These are phyloP conservation scores for Neocrepidodera transversa DNA, from an alignment of 2,888 invertebrate species.

Conservation along the genomic window DNA sequence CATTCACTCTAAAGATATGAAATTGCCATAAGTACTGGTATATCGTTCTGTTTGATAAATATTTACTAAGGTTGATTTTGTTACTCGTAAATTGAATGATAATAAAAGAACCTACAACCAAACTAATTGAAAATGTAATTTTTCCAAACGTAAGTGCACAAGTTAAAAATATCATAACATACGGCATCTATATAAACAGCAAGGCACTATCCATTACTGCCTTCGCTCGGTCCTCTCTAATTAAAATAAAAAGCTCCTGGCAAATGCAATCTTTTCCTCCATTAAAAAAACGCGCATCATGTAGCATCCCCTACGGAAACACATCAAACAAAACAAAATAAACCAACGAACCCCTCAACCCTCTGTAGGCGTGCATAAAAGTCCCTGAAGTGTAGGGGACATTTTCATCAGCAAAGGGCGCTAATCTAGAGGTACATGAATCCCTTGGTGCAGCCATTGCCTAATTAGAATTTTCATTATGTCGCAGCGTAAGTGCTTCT, in stretches of 20 bases:
- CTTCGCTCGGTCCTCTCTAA: not conserved
- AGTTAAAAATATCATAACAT: no score
- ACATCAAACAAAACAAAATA: slow-evolving; percentile 13
- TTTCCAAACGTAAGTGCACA: no score
- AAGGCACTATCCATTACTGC: not conserved
- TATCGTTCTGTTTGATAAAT: no score
- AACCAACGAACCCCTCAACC: not conserved
- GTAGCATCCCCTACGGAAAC: not conserved
- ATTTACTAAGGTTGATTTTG: no score
- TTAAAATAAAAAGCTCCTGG: slow-evolving; percentile 3
- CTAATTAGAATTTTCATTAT: slow-evolving; percentile 47
- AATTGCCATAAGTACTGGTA: no score
- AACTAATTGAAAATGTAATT: no score
- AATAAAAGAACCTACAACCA: no score
- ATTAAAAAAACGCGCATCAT: slow-evolving; percentile 8
- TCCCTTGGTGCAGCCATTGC: slow-evolving; percentile 28
- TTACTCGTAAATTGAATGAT: no score
- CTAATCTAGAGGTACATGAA: slow-evolving; percentile 30
- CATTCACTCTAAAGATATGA: no score
- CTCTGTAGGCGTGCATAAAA: slow-evolving; percentile 23
- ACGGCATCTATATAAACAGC: no score
- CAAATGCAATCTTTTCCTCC: slow-evolving; percentile 9
- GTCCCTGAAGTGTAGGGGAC: slow-evolving; percentile 29
- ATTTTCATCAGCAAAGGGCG: slow-evolving; percentile 31
- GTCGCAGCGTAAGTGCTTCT: slow-evolving; percentile 29